phyloP scores from a whole-genome alignment of 2,797 vertebrate species.

The Catamblyrhynchus diadema region DNA sequence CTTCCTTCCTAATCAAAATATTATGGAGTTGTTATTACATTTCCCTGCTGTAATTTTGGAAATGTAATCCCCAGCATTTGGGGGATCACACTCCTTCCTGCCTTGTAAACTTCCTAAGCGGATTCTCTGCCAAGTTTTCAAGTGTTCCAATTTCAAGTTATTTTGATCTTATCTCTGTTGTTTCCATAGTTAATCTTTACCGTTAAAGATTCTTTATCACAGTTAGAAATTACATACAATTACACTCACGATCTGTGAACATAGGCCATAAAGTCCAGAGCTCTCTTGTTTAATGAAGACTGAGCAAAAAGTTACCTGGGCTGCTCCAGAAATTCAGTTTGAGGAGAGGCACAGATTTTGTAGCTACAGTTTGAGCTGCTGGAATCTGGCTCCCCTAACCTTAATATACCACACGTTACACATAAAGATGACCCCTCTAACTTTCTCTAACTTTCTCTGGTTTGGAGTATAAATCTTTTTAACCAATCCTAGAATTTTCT shows the following conservation, averaged over 20 bases:
- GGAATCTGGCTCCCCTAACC: not conserved
- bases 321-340: not conserved
- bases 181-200: not conserved
- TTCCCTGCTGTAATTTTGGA: conserved; percentile 18
- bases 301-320: not conserved
- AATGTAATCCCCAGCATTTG: conserved; percentile 11
- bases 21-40: conserved; percentile 38
- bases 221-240: not conserved
- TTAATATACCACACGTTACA: accelerated
- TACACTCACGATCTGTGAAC: not conserved
- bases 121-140: conserved; percentile 39
- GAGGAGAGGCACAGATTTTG: not conserved
- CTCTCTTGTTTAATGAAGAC: not conserved
- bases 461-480: not conserved
- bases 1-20: conserved; percentile 44
- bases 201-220: not conserved
- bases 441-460: not conserved
- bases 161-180: conserved; percentile 19
- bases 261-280: not conserved
- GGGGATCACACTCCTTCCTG: conserved; percentile 16
- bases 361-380: not conserved
- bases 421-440: not conserved
- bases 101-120: conserved; percentile 8
- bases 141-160: conserved; percentile 24
- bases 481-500: not conserved